Conservation (phyloP, 2,113 vertebrate genomes). For the Speoplatyrhinus poulsoni region DNA sequence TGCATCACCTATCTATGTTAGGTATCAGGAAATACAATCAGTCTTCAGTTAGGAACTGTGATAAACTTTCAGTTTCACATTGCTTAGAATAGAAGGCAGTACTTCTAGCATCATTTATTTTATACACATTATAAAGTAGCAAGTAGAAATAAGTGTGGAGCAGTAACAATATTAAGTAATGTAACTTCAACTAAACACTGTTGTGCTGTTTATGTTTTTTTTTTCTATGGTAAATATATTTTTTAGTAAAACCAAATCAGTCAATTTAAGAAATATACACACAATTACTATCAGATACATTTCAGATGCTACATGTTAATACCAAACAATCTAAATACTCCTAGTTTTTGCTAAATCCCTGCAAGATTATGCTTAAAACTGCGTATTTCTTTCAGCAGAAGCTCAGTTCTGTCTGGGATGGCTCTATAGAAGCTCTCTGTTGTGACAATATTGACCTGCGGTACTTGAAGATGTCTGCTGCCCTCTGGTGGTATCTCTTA, state of each 20-base stretch:
- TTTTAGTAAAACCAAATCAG: too few relatives aligned
- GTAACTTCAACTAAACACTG: background rate
- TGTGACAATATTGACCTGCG: conserved; percentile 57
- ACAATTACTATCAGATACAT: too few relatives aligned
- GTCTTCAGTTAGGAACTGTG: too few relatives aligned
- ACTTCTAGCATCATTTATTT: too few relatives aligned
- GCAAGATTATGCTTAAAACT: background rate
- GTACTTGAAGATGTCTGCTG: conserved; percentile 59
- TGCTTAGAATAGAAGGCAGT: too few relatives aligned
- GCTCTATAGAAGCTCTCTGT: conserved; percentile 60
- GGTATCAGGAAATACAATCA: background rate
- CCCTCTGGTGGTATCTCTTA: conserved; percentile 64
- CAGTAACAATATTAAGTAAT: background rate
- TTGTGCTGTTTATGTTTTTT: too few relatives aligned
- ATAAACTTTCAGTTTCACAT: too few relatives aligned
- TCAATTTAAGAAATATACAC: too few relatives aligned
- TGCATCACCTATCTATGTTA: background rate
- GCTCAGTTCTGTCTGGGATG: background rate
- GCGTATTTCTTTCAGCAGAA: background rate
- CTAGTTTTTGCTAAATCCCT: background rate
- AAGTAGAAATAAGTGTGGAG: background rate
- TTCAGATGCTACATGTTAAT: too few relatives aligned
- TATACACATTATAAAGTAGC: conserved; percentile 1
- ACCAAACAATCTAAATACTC: too few relatives aligned
- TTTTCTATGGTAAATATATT: too few relatives aligned